Conservation (phyloP, 2,113 vertebrate species). For the Prochilodus magdalenae region DNA sequence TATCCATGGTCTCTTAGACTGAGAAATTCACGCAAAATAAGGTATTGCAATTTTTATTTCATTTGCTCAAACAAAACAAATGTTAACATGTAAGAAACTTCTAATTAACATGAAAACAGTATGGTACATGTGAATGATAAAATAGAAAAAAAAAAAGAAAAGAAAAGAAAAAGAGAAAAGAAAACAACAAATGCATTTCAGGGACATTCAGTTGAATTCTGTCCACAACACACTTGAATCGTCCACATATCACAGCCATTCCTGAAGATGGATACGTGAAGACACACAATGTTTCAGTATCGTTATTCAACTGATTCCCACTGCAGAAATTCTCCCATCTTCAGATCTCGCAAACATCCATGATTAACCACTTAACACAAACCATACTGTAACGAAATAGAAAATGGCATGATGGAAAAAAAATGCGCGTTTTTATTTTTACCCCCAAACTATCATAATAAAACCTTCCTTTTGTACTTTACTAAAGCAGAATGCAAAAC, state of each 20-base stretch:
- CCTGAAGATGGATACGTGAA: conserved; percentile 69
- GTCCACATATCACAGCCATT: conserved; percentile 56
- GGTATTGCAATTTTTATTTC: conserved; percentile 97
- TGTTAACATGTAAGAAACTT: conserved; percentile 95
- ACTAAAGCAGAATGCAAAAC: conserved; percentile 48
- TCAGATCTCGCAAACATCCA: conserved; percentile 52
- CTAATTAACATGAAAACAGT: conserved; percentile 87
- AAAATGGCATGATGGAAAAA: conserved; percentile 62
- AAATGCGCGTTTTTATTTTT: conserved; percentile 47
- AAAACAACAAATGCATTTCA: conserved; percentile 66
- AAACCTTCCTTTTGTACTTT: conserved; percentile 61
- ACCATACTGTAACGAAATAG: conserved; percentile 52
- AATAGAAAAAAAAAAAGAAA: conserved; percentile 75
- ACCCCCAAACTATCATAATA: conserved; percentile 34
- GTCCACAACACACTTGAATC: conserved; percentile 71
- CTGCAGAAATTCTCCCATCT: conserved; percentile 47
- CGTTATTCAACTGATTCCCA: conserved; percentile 51
- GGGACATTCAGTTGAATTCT: conserved; percentile 80
- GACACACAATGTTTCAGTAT: conserved; percentile 81
- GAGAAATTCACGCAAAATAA: conserved; percentile 17
- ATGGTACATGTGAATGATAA: conserved; percentile 85
- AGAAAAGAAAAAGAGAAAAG: conserved; percentile 71
- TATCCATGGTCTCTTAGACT: neutral
- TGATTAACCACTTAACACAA: conserved; percentile 57
- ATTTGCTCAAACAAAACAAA: conserved; percentile 93